A percentile compares a stretch with the other conserved stretches of the same genome.
Evolutionary conservation across 2,888 invertebrate species (phyloP).

Genomic region (Peribatodes rhomboidaria): DNA sequence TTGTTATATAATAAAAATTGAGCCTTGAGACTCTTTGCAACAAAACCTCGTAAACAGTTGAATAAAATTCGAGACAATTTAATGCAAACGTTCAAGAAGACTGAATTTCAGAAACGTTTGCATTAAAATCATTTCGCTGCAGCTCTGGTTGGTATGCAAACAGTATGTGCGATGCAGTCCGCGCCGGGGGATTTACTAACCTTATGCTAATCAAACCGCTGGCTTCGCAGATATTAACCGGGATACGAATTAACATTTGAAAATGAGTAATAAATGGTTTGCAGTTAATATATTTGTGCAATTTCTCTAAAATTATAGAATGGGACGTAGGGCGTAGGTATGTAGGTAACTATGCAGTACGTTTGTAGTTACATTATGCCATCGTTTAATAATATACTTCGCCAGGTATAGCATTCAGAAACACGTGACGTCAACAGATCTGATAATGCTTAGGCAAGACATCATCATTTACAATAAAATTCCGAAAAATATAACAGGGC

Average conservation of each 20-base stretch:
- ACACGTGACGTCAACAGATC: too few species aligned
- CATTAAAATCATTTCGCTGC: conserved; percentile 29
- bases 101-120: conserved; percentile 33
- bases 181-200: conserved; percentile 13
- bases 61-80: conserved; percentile 6
- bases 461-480: too few species aligned
- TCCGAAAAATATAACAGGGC: too few species aligned
- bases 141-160: conserved; percentile 4
- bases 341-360: too few species aligned
- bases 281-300: background rate
- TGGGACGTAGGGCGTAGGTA: too few species aligned
- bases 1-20: too few species aligned
- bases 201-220: conserved; percentile 25
- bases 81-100: conserved; percentile 19
- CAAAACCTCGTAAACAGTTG: conserved; percentile 33
- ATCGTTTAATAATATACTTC: too few species aligned
- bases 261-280: conserved; percentile 3
- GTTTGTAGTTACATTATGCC: too few species aligned
- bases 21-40: background rate
- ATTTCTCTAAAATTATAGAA: background rate
- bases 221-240: conserved; percentile 11
- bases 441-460: too few species aligned
- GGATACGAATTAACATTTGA: conserved; percentile 13
- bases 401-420: too few species aligned
- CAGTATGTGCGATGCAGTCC: conserved; percentile 10